Conservation (phyloP, 2,797 vertebrate genomes). For the Taeniopygia guttata region DNA sequence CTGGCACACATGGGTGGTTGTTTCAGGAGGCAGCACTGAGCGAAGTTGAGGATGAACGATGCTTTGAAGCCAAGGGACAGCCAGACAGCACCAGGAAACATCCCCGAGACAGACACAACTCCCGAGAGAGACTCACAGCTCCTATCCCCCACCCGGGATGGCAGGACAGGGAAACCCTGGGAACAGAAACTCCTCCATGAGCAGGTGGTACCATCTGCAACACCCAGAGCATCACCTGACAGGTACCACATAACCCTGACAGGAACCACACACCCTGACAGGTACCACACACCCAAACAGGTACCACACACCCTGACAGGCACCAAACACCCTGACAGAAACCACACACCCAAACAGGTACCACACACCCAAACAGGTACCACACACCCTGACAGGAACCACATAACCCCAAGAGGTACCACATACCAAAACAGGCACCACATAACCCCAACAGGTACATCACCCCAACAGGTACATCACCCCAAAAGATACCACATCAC, state of each 20-base stretch:
- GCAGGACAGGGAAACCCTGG: rapidly evolving
- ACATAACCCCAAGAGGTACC: background rate
- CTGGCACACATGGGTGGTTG: background rate
- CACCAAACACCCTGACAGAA: rapidly evolving
- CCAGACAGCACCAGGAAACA: background rate
- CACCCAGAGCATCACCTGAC: background rate
- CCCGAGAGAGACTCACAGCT: no score
- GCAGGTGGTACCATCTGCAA: background rate
- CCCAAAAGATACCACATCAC: background rate
- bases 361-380: rapidly evolving
- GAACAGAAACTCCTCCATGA: background rate
- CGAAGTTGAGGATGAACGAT: background rate
- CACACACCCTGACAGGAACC: rapidly evolving
- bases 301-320: rapidly evolving
- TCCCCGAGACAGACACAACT: background rate
- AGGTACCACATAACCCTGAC: background rate
- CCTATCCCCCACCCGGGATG: background rate
- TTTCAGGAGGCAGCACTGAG: background rate
- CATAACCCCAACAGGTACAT: background rate
- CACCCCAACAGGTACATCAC: background rate
- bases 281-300: background rate
- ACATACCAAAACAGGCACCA: background rate
- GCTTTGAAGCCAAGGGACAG: background rate
- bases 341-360: background rate
- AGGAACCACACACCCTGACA: background rate